A percentile compares a stretch with the other conserved stretches of the same genome.
Evolutionary conservation across 2,797 vertebrate species (phyloP).

Genomic region (Holocentrus rufus): DNA sequence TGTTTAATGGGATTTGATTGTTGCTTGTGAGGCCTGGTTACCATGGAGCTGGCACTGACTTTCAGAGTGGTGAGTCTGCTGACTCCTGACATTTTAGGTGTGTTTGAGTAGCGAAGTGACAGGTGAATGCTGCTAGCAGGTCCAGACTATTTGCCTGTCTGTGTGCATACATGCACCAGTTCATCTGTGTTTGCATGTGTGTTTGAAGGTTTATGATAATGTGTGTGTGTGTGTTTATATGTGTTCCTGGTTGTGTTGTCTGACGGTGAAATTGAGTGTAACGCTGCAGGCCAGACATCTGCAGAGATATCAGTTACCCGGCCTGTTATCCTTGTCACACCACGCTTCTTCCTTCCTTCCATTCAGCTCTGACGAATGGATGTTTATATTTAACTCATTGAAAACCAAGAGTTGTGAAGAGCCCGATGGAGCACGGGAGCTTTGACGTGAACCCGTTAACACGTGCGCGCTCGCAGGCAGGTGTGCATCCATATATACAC

Average conservation of each 20-base stretch:
- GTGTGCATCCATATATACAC: not conserved
- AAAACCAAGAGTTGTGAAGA: slow-evolving; percentile 44
- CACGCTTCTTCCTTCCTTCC: slow-evolving; percentile 19
- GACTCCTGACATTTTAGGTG: slow-evolving; percentile 7
- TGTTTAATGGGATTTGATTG: slow-evolving; percentile 39
- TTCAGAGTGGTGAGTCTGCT: not conserved
- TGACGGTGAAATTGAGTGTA: slow-evolving; percentile 42
- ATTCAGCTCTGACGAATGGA: slow-evolving; percentile 16
- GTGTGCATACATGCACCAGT: not conserved
- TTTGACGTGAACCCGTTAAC: slow-evolving; percentile 8
- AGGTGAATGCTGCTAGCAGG: not conserved
- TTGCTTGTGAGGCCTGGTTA: slow-evolving; percentile 11
- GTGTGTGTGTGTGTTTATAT: not conserved
- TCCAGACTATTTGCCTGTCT: slow-evolving; percentile 6
- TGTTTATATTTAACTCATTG: slow-evolving; percentile 60
- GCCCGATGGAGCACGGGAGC: slow-evolving; percentile 1
- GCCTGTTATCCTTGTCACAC: slow-evolving; percentile 31
- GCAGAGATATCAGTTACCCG: slow-evolving; percentile 63
- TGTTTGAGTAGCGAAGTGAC: slow-evolving; percentile 14
- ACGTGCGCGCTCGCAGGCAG: too few species aligned
- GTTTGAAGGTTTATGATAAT: slow-evolving; percentile 34
- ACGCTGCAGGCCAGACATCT: slow-evolving; percentile 35
- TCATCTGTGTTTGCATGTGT: not conserved
- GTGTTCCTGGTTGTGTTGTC: slow-evolving; percentile 42
- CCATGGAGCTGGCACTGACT: not conserved